Conservation (phyloP, 2,797 vertebrate genomes). For the Falco peregrinus region DNA sequence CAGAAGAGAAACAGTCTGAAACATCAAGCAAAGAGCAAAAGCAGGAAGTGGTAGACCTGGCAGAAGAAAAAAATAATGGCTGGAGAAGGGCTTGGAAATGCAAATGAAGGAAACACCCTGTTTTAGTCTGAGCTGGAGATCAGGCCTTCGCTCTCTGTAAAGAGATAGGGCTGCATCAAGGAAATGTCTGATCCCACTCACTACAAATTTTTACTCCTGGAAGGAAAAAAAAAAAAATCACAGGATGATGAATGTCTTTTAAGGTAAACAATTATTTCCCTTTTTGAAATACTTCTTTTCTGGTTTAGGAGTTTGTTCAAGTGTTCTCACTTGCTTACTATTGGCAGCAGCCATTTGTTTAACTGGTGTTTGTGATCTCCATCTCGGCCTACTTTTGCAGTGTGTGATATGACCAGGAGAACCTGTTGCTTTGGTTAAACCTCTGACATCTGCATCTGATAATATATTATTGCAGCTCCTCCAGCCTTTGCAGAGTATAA, state of each 20-base stretch:
- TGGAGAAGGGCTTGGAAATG: neutral
- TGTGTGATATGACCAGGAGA: neutral
- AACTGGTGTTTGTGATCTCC: neutral
- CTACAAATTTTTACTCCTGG: neutral
- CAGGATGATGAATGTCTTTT: neutral
- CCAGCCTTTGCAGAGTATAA: neutral
- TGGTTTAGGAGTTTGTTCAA: neutral
- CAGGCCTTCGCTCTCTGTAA: neutral
- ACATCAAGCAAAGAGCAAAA: neutral
- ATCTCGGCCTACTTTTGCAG: neutral
- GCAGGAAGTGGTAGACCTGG: neutral
- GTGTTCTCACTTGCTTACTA: neutral
- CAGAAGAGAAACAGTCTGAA: neutral
- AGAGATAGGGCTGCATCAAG: neutral
- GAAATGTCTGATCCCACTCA: neutral
- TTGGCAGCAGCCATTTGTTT: neutral
- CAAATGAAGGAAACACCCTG: neutral
- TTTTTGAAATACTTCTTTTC: neutral
- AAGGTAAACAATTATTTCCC: neutral
- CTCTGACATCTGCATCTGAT: neutral
- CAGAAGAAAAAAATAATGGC: neutral
- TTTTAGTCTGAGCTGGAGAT: neutral
- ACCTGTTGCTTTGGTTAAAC: neutral
- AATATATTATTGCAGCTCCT: neutral
- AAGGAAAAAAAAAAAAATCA: neutral